Conservation (phyloP, 2,888 invertebrate genomes). For the Leptopterna dolabrata region DNA sequence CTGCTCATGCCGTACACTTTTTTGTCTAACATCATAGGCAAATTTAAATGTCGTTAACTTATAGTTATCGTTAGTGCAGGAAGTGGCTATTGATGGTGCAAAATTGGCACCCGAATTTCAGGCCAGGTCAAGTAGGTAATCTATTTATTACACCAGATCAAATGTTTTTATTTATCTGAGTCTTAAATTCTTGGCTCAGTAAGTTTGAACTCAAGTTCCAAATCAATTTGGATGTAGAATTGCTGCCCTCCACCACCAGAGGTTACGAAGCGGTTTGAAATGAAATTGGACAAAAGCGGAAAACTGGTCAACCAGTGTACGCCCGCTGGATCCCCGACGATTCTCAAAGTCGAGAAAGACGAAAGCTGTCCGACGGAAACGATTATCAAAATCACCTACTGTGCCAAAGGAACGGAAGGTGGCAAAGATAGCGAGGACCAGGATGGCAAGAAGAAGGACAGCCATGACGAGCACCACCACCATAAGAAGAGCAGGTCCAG, state of each 20-base stretch:
- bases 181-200: too few species aligned
- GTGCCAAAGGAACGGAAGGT: neutral
- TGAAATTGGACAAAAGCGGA: slow-evolving; percentile 1
- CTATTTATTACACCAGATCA: too few species aligned
- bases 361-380: slow-evolving; percentile 7
- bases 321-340: neutral
- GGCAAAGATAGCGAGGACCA: neutral
- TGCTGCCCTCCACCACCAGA: neutral
- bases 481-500: neutral
- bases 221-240: neutral
- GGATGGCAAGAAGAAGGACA: neutral
- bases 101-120: too few species aligned
- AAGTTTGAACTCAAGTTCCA: too few species aligned
- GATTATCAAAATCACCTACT: slow-evolving; percentile 31
- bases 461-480: neutral
- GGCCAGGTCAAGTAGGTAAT: too few species aligned
- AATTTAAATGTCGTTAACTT: too few species aligned
- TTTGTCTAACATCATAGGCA: too few species aligned
- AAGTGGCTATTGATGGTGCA: too few species aligned
- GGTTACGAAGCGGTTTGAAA: neutral
- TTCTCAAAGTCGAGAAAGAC: slow-evolving; percentile 24
- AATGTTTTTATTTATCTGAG: too few species aligned
- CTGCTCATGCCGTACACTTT: too few species aligned
- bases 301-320: slow-evolving; percentile 11
- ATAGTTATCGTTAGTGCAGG: too few species aligned